phyloP scores from a whole-genome alignment of 2,113 vertebrate species.

The Dendropsophus ebraccatus region DNA sequence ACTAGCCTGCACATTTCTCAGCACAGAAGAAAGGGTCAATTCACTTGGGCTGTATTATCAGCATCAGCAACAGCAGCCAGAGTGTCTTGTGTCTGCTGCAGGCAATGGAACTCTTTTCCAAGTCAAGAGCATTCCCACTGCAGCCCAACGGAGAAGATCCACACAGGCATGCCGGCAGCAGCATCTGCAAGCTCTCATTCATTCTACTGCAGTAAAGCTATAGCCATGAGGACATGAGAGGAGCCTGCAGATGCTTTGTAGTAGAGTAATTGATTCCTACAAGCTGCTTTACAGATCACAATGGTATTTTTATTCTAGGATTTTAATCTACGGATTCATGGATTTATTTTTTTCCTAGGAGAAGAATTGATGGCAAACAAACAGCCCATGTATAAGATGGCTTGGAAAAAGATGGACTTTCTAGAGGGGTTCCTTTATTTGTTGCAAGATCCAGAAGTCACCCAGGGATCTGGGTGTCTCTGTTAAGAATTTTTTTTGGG shows the following conservation, averaged over 20 bases:
- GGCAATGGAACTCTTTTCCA: constrained; percentile 44
- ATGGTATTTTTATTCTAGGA: constrained; percentile 26
- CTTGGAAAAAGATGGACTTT: constrained; percentile 26
- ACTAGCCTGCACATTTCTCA: constrained; percentile 36
- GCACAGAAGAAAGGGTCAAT: constrained; percentile 50
- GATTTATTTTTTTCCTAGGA: constrained; percentile 24
- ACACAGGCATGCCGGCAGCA: constrained; percentile 28
- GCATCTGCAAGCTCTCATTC: constrained; percentile 20
- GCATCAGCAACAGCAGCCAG: constrained; percentile 40
- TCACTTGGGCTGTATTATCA: constrained; percentile 59
- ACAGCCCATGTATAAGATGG: constrained; percentile 29
- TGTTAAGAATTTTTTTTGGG: constrained; percentile 1
- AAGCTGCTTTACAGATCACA: constrained; percentile 45
- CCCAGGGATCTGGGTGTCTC: constrained; percentile 17
- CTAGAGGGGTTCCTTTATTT: constrained; percentile 33
- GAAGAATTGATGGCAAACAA: constrained; percentile 23
- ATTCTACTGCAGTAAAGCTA: constrained; percentile 24
- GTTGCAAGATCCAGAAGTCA: constrained; percentile 16
- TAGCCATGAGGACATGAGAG: constrained; percentile 20
- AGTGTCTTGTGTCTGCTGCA: constrained; percentile 41
- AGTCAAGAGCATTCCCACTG: constrained; percentile 44
- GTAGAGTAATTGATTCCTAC: constrained; percentile 47
- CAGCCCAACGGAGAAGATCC: constrained; percentile 15
- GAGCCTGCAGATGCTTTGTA: constrained; percentile 36
- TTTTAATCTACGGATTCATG: constrained; percentile 10